Evolutionary conservation across 1,140 invertebrate genomes (phyloP), one percentile per base, ranked within the genome.

Genomic region (Drosophila bocqueti): DNA sequence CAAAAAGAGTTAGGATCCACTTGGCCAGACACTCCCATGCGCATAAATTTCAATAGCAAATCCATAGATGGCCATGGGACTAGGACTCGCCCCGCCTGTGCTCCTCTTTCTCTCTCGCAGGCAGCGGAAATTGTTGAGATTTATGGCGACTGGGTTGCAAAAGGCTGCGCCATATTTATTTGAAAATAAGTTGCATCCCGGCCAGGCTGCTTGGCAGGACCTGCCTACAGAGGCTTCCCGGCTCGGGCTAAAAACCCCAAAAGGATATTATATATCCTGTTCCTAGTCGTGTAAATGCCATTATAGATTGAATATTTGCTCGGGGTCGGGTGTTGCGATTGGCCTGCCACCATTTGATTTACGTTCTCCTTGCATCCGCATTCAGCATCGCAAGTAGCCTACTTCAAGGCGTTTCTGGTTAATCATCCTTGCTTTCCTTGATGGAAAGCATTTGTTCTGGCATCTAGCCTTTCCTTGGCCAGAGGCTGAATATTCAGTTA

Each of bases 231-330:
- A 26, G 47, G 52, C 71, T 65, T 66, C 66, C 73, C 71, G 73
- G 76, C 66, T 49, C 61, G 66, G 47, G 52, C 50, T 58, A 66
- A 81, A 69, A 86, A 69, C 57, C 80, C 61, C 72, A 65, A 81
- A 89, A 84, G 84, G 84, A 87, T 87, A 87, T 87, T 89, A 87
- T 84, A 87, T 87, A 87, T 87, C 84, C 84, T 87, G 84, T 87
- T 87, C 59, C 77, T 72, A 78, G 84, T 89, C 77, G 80, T 89
- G 84, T 89, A 87, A 87, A 89, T 78, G 84, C 77, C 77, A 89
- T 89, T 87, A 89, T 81, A 89, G 84, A 87, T 87, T 83, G 84
- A 87, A 89, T 87, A 83, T 87, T 81, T 89, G 73, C 74, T 77
- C 45, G 34, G 49, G 65, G 75, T 61, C 64, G 75, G 54, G 64